Conservation (phyloP, 1,140 invertebrate species). For the Nymphalis io region DNA sequence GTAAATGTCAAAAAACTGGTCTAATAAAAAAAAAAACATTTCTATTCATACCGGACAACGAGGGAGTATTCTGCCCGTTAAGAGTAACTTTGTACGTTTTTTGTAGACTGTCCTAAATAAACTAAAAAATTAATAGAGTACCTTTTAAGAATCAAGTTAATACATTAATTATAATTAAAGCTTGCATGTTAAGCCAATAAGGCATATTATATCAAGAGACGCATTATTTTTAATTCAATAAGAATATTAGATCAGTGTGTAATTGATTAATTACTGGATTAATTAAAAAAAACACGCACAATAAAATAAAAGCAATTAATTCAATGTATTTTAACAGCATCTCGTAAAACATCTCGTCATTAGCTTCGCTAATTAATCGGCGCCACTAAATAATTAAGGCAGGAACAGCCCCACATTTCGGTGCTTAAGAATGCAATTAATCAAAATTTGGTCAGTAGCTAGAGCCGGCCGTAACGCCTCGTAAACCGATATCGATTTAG, state of each 20-base stretch:
- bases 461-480: conserved; percentile 73
- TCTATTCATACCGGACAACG: conserved; percentile 22
- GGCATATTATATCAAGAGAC: too few species aligned
- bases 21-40: conserved; percentile 55
- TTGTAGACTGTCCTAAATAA: conserved; percentile 15
- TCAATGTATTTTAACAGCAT: conserved; percentile 59
- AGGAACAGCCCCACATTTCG: conserved; percentile 51
- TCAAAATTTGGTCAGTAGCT: conserved; percentile 79
- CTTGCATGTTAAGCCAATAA: neutral
- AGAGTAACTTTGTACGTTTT: conserved; percentile 21
- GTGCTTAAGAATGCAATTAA: conserved; percentile 75
- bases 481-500: conserved; percentile 78
- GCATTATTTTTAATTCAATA: too few species aligned
- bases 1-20: conserved; percentile 72
- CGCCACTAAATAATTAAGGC: conserved; percentile 68
- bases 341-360: conserved; percentile 64
- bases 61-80: conserved; percentile 14
- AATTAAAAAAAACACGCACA: conserved; percentile 32
- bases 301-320: conserved; percentile 23
- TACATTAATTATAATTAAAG: conserved; percentile 7
- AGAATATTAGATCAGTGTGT: too few species aligned
- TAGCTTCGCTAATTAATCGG: conserved; percentile 75
- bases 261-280: conserved; percentile 2
- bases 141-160: neutral
- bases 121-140: conserved; percentile 34